These are phyloP conservation scores for Epizoanthus stellaris DNA, from an alignment of 92 coral and sea anemone genomes.

Conservation along the genomic window DNA sequence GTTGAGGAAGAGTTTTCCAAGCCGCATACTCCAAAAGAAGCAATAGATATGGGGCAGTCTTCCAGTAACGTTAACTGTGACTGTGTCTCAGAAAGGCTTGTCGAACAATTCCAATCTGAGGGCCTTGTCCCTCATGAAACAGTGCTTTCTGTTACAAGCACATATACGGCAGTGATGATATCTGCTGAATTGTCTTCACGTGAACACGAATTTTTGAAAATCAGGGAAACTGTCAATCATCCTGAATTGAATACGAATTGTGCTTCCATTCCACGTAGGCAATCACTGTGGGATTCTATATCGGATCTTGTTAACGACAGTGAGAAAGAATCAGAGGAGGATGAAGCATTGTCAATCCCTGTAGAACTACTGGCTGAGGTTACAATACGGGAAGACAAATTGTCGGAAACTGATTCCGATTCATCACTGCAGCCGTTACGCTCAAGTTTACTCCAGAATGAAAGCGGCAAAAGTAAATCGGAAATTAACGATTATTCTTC, in stretches of 20 bases:
- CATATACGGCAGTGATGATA: neutral
- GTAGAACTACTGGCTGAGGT: neutral
- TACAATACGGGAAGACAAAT: neutral
- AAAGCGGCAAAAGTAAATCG: neutral
- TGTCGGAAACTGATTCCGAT: neutral
- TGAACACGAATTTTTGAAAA: neutral
- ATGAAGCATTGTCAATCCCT: neutral
- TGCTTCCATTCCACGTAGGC: neutral
- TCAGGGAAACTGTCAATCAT: neutral
- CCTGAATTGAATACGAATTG: neutral
- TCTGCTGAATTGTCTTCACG: neutral
- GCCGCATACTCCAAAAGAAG: neutral
- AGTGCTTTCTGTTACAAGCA: neutral
- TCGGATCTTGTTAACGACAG: neutral
- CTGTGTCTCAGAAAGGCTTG: neutral
- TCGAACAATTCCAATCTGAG: neutral
- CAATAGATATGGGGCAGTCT: neutral
- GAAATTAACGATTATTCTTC: neutral
- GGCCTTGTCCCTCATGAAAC: neutral
- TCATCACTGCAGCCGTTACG: neutral
- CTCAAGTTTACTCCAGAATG: neutral
- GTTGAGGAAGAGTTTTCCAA: neutral
- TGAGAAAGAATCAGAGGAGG: neutral
- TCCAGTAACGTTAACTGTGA: neutral
- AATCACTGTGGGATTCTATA: slow-evolving; percentile 14